Evolutionary conservation across 1,140 invertebrate genomes (phyloP).

Genomic region (Drosophila navojoa): DNA sequence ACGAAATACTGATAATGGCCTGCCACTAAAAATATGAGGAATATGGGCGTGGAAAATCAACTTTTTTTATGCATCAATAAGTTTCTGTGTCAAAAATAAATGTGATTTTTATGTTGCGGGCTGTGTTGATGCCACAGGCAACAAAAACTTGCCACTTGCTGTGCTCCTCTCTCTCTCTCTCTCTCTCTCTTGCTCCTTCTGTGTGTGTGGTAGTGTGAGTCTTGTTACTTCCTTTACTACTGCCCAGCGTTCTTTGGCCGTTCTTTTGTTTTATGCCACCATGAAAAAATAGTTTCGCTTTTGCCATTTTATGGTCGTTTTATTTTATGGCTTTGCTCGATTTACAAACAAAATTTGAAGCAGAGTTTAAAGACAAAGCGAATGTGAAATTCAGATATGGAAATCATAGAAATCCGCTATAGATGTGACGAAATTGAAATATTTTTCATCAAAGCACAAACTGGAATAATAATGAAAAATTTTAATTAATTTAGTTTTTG

Average conservation of each 20-base stretch:
- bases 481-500: too few species aligned
- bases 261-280: slow-evolving; percentile 55
- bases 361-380: slow-evolving; percentile 20
- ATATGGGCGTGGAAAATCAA: slow-evolving; percentile 41
- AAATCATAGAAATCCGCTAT: not conserved
- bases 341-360: slow-evolving; percentile 20
- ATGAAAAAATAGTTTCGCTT: slow-evolving; percentile 55
- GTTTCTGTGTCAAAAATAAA: slow-evolving; percentile 73
- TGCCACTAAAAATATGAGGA: slow-evolving; percentile 22
- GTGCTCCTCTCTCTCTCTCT: not conserved
- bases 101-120: slow-evolving; percentile 69
- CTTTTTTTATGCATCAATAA: slow-evolving; percentile 72
- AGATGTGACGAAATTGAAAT: not conserved
- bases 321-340: slow-evolving; percentile 49
- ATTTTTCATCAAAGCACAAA: too few species aligned
- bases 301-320: slow-evolving; percentile 55
- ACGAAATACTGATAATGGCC: slow-evolving; percentile 22
- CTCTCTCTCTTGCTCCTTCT: not conserved
- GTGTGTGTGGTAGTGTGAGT: too few species aligned
- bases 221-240: not conserved
- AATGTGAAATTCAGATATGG: not conserved
- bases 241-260: not conserved
- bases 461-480: too few species aligned
- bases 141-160: slow-evolving; percentile 51
- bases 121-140: slow-evolving; percentile 23